phyloP scores from a whole-genome alignment of 2,113 vertebrate genomes.

The Erpornis zantholeuca region DNA sequence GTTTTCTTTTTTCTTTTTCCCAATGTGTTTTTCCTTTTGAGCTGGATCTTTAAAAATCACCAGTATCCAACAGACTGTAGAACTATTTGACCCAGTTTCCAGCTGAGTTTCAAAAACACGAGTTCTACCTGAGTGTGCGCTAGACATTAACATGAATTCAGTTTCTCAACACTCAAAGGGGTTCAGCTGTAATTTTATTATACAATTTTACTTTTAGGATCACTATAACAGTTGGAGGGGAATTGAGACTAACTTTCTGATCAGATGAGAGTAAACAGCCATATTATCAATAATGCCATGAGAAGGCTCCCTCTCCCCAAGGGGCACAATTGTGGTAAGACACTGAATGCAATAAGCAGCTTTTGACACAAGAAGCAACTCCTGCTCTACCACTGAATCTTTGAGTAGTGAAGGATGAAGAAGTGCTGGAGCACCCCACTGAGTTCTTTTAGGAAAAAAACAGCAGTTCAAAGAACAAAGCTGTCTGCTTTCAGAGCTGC shows the following conservation, averaged over 20 bases:
- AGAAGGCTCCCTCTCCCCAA: neutral
- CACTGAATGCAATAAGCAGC: neutral
- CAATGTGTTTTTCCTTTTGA: neutral
- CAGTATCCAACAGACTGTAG: neutral
- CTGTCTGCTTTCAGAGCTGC: neutral
- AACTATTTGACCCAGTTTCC: neutral
- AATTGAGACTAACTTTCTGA: neutral
- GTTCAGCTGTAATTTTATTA: neutral
- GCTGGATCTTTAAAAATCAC: neutral
- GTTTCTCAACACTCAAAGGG: neutral
- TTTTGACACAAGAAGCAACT: neutral
- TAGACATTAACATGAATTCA: neutral
- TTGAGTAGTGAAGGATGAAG: neutral
- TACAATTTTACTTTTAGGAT: neutral
- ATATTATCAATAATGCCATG: neutral
- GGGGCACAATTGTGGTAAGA: neutral
- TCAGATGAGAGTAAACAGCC: neutral
- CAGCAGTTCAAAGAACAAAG: neutral
- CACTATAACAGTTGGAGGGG: neutral
- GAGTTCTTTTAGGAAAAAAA: neutral
- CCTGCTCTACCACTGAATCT: neutral
- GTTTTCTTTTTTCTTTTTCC: neutral
- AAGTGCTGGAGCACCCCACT: neutral
- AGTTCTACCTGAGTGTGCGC: neutral
- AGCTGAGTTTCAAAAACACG: neutral